These are phyloP conservation scores for Nebria brevicollis DNA, from an alignment of 2,888 invertebrate genomes.

Conservation along the genomic window DNA sequence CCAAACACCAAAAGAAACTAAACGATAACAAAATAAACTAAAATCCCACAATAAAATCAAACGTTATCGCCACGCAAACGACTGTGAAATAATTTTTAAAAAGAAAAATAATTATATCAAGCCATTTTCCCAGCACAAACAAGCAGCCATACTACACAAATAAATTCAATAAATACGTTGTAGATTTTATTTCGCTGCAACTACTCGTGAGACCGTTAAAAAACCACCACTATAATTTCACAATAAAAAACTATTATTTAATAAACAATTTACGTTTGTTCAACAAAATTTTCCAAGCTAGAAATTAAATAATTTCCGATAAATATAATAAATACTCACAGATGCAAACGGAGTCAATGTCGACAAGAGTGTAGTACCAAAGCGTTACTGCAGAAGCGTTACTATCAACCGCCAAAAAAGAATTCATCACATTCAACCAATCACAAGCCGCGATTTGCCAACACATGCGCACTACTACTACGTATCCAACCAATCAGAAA, in stretches of 20 bases:
- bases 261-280: constrained; percentile 53
- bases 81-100: constrained; percentile 60
- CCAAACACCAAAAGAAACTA: constrained; percentile 50
- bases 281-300: constrained; percentile 56
- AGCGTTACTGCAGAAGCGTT: constrained; percentile 61
- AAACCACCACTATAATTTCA: constrained; percentile 57
- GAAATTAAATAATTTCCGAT: constrained; percentile 59
- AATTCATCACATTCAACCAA: constrained; percentile 53
- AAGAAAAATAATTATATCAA: constrained; percentile 50
- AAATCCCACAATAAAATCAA: constrained; percentile 52
- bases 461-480: constrained; percentile 19
- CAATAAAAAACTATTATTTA: constrained; percentile 61
- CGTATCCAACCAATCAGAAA: constrained; percentile 17
- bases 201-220: constrained; percentile 50
- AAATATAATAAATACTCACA: constrained; percentile 58
- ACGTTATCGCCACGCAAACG: constrained; percentile 42
- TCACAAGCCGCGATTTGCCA: constrained; percentile 47
- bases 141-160: constrained; percentile 59
- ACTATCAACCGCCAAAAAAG: constrained; percentile 59
- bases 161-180: constrained; percentile 57
- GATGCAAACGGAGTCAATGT: constrained; percentile 50
- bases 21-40: constrained; percentile 56
- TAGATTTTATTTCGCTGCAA: constrained; percentile 58
- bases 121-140: constrained; percentile 51
- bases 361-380: constrained; percentile 51